Base-by-base conservation (phyloP, 2,797 vertebrate genomes). In the Ctenopoma multispine region DNA sequence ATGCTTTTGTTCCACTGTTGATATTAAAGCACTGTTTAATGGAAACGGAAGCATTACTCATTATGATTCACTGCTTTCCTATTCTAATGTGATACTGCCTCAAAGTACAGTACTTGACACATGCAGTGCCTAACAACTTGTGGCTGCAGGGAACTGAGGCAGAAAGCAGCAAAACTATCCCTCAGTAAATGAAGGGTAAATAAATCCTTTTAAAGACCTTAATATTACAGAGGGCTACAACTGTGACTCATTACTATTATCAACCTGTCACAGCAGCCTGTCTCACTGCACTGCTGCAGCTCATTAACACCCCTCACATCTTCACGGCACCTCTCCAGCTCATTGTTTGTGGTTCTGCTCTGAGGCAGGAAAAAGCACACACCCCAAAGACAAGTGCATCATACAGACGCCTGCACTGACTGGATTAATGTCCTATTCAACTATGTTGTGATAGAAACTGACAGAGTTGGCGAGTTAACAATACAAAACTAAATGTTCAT, bases 171-270 rank as follows among this genome's bases (percentile, higher is more conserved):
- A 36, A 36, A 36, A 11, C 18, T 4, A 27, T 36, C n/a, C 38
- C 60, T 1, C 20, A 44, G n/a, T 60, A 56, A 64, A 62, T 6
- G 27, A 51, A 65, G 27, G 21, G 54, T 58, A 61, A 79, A 80
- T 77, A 72, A 77, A 75, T 77, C 63, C 20, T 12, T 58, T 59
- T 63, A 63, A 67, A 73, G 29, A 50, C 13, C 47, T 50, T 74
- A 62, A 77, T 66, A 56, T 53, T 56, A 65, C 51, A 44, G 27
- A 57, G 34, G 58, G 46, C 49, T 50, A 74, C 65, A 54, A 75
- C 59, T 72, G 80, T 81, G 83, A 77, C 61, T 79, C 78, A 74
- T 77, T 77, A 71, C 63, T 72, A 61, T 76, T 65, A 74, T 40
- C 63, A 55, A 58, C 49, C 49, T 58, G 65, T 80, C 83, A 60